Percentiles rank a stretch among this genome's conserved stretches.
phyloP scores from a whole-genome alignment of 2,113 vertebrate species.

The Garra rufa region DNA sequence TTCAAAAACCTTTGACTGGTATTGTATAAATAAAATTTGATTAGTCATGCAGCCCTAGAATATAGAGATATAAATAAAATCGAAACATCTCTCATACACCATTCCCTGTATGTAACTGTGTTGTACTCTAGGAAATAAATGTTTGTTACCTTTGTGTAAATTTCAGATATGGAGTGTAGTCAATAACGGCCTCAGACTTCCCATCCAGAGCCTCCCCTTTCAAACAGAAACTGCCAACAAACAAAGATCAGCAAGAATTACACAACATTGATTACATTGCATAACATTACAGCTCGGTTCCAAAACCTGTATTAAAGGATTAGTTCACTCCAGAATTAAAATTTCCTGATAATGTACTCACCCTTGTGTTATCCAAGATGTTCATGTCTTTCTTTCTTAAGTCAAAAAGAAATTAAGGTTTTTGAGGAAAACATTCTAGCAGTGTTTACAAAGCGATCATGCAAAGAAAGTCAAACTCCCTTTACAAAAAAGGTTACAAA shows the following conservation, averaged over 20 bases:
- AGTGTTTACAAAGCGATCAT: too few species aligned
- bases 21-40: background rate
- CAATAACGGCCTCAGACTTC: slow-evolving; percentile 89
- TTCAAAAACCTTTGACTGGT: too few species aligned
- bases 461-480: too few species aligned
- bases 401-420: too few species aligned
- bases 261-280: background rate
- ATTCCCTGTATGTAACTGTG: background rate
- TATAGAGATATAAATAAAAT: background rate
- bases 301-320: background rate
- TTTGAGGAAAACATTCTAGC: too few species aligned
- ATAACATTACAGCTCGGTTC: background rate
- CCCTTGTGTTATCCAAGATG: too few species aligned
- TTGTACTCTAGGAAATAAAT: background rate
- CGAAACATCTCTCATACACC: background rate
- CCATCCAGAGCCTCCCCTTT: slow-evolving; percentile 95
- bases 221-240: slow-evolving; percentile 88
- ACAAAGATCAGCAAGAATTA: slow-evolving; percentile 12
- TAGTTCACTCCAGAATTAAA: too few species aligned
- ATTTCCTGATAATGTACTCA: too few species aligned
- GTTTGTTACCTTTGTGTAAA: slow-evolving; percentile 91
- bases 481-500: too few species aligned
- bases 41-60: background rate
- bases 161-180: slow-evolving; percentile 96
- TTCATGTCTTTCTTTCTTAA: too few species aligned